Conservation (phyloP, 2,888 invertebrate genomes). For the Plebejus melissa region DNA sequence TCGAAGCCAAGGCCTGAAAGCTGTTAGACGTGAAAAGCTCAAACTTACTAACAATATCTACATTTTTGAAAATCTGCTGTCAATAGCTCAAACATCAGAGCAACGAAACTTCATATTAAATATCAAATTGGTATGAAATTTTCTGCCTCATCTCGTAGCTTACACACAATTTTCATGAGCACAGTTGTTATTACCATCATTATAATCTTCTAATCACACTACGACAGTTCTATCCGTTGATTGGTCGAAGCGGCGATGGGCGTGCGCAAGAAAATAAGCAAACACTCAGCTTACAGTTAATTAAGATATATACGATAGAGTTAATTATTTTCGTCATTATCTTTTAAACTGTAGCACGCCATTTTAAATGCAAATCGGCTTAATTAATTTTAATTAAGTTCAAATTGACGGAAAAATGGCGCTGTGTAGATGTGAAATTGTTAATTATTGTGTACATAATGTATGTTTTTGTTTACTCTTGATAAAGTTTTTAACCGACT, state of each 20-base stretch:
- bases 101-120: no score
- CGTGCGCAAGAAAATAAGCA: slow-evolving; percentile 51
- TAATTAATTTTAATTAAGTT: slow-evolving; percentile 23
- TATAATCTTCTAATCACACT: neutral
- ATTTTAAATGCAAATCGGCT: slow-evolving; percentile 13
- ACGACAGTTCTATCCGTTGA: slow-evolving; percentile 38
- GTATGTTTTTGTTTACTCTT: neutral
- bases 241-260: slow-evolving; percentile 49
- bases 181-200: no score
- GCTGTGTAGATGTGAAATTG: neutral
- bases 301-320: slow-evolving; percentile 41
- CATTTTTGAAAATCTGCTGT: no score
- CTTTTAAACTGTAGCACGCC: slow-evolving; percentile 26
- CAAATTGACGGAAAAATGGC: slow-evolving; percentile 2
- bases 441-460: neutral
- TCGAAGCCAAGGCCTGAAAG: no score
- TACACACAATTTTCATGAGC: no score
- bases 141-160: no score
- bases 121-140: no score
- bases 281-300: slow-evolving; percentile 42
- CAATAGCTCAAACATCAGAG: no score
- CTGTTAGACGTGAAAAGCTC: no score
- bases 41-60: no score
- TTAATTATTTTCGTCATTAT: slow-evolving; percentile 30
- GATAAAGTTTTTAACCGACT: neutral